Percentiles rank a stretch among this genome's conserved stretches.
Evolutionary conservation across 1,140 invertebrate species (phyloP).

Genomic region (Solen grandis): DNA sequence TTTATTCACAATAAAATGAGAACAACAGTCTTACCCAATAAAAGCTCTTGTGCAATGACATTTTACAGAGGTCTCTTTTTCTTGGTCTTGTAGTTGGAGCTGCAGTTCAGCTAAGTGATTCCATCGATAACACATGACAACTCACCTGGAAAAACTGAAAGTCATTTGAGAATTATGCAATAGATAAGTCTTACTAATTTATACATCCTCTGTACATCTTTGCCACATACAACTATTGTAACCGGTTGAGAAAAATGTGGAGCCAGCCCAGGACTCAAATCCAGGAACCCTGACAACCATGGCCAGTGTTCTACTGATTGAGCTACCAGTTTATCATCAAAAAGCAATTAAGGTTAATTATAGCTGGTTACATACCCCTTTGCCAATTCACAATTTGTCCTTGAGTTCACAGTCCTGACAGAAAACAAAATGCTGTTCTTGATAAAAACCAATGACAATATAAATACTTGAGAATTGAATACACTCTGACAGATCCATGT

Average conservation of each 20-base stretch:
- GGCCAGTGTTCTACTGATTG: no score
- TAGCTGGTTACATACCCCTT: no score
- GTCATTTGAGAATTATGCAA: not conserved
- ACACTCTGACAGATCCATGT: no score
- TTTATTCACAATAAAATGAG: no score
- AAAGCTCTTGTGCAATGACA: slow-evolving; percentile 74
- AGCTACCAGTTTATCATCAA: no score
- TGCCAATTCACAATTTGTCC: no score
- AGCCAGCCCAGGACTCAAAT: no score
- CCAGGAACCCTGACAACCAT: not conserved
- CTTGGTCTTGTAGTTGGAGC: slow-evolving; percentile 44
- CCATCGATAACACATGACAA: slow-evolving; percentile 71
- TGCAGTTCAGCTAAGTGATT: slow-evolving; percentile 72
- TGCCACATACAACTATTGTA: not conserved
- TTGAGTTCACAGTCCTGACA: no score
- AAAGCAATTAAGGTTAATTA: not conserved
- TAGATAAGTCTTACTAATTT: not conserved
- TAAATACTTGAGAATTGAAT: no score
- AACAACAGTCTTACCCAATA: slow-evolving; percentile 65
- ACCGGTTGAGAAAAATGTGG: no score
- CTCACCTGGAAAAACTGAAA: not conserved
- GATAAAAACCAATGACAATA: no score
- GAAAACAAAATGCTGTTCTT: no score
- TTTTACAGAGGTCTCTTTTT: slow-evolving; percentile 46
- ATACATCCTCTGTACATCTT: not conserved